Evolutionary conservation across 1,140 invertebrate genomes (phyloP), one percentile per base, ranked within the genome.

Genomic region (Pseudomyrmex gracilis): DNA sequence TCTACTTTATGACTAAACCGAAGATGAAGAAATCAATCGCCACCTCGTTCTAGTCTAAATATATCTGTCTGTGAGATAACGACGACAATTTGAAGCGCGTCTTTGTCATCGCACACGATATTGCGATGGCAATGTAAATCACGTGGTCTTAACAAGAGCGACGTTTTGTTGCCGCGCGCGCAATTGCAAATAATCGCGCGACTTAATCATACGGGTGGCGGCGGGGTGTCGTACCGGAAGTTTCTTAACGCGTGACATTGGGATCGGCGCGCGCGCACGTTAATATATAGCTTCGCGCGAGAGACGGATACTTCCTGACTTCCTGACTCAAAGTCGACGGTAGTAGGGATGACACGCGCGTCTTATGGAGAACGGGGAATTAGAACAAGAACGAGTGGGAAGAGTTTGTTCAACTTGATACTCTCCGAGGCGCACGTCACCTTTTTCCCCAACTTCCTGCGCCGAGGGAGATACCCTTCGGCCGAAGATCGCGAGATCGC

Each of bases 341-440:
- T 43, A 15, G n/a, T 58, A 73, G 60, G 47, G 58, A 13, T 22
- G 73, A 78, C 82, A 87, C 83, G 77, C 73, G 83, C 71, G 60
- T 15, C 34, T 73, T 73, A 71, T 45, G 53, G 66, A 83, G 73
- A 73, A 78, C 58, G 53, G 45, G 22, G 55, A 76, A 74, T 74
- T 84, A 68, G 85, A 78, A 85, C 47, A 66, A 58, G 34, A 58
- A 58, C 80, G 61, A n/a, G 49, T 20, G 60, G 8, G 43, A 47
- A 45, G 4, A 89, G 89, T 90, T 90, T 87, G 77, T 90, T 90
- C 87, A 90, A 89, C 89, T 85, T 70, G 80, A 45, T 24, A 1
- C 13, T 24, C 13, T 24, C 24, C 47, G 0, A 22, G 53, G 20
- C 47, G 51, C 4, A 49, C 12, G 8, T 22, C 15, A 13, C 20